Evolutionary conservation across 1,140 invertebrate species (phyloP), one percentile per base, ranked within the genome.

Genomic region (Brachionus sp.): DNA sequence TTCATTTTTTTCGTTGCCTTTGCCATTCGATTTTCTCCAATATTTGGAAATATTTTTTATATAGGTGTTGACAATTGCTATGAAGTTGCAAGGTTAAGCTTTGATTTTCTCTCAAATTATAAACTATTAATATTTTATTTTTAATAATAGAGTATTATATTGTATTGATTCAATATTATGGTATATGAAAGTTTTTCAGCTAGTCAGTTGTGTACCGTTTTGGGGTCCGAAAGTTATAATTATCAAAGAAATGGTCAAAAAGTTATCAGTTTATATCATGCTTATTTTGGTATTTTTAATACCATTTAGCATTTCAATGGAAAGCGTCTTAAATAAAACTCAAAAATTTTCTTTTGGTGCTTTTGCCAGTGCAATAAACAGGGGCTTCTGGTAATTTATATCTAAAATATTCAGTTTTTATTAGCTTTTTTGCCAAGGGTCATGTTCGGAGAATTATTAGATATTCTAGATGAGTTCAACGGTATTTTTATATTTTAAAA

Each of bases 191-290:
- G 33, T 80, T 62, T 66, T 80, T 42, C 46, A 80, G 57, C 7
- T 80, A 19, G 39, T 80, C 13, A 80, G 46, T n/a, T 80, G 77
- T 66, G 50, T 80, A 19, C 77, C 50, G 1, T 80, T 80, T 80
- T 80, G 77, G 77, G 77, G 77, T 66, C 77, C 77, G 3, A 80
- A 80, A 35, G 19, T 80, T 13, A 57, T 80, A 9, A 80, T 80
- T 42, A 80, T 80, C 6, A 80, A 80, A 50, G 77, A 62, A 80
- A 80, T 75, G 70, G 70, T 75, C 25, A 66, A 80, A 62, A 80
- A 80, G 16, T 62, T 80, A 23, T 12, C 33, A 10, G 77, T 80
- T 50, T 80, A 80, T 80, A 53, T 80, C 4, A 66, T 80, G 50
- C 25, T 80, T n/a, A 80, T 80, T 80, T 42, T 80, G 35, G 77